Base-by-base conservation (phyloP, 2,797 vertebrate species). In the Ara ararauna region DNA sequence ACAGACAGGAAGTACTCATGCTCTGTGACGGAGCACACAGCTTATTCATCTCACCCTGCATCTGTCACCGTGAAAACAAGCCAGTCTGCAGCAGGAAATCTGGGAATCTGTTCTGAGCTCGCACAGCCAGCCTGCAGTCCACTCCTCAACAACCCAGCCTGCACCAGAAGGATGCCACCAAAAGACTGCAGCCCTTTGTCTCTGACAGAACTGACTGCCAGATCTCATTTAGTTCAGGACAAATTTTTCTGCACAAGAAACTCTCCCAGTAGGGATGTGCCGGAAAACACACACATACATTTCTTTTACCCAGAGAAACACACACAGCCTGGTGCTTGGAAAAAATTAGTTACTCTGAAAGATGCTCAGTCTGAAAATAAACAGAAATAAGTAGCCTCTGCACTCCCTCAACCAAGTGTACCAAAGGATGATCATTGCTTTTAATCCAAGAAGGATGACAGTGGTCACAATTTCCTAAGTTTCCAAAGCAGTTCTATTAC, bases 241-340 rank as follows among this genome's bases (percentile, higher is more conserved):
- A 34, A 7, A 0, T 2, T 44, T 22, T 38, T 85, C 61, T 12
- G 20, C 3, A 44, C 1, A 30, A 40, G 9, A 79, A 85, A 40
- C 26, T 45, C 19, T 42, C 12, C 13, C 34, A 80, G 47, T 70
- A 80, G 54, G 4, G 20, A 51, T 13, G 36, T 4, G 13, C 30
- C 56, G 10, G 24, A 11, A 24, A 42, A 73, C 48, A 47, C 32
- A 42, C 10, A 9, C 0, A 1, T 0, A 0, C 11, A 14, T 23
- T 65, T 71, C 19, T 81, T 81, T 68, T 22, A 80, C 13, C 4
- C 10, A 74, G 18, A 70, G 27, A 42, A 73, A 62, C 12, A 34
- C 11, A 65, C 61, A 51, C 13, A 89, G 45, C 10, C 10, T 38
- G 58, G 36, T 23, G 14, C 48, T 44, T 80, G 21, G 30, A 65